phyloP scores from a whole-genome alignment of 1,140 invertebrate species.

The Drosophila navojoa region DNA sequence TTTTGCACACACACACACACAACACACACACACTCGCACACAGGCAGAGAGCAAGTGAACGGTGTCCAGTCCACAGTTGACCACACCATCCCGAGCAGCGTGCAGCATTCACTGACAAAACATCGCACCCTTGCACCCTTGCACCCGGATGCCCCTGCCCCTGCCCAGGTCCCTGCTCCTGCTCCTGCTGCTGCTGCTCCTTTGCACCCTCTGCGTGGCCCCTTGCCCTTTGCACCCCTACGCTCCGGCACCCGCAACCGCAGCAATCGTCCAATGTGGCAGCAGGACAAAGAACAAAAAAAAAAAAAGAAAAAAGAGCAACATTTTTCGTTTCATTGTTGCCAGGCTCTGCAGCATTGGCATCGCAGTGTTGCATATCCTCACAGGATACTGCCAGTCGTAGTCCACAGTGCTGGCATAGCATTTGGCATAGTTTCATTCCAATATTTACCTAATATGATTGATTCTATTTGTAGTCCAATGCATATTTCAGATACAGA shows the following conservation, averaged over 20 bases:
- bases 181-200: background rate
- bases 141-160: background rate
- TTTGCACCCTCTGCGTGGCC: conserved; percentile 4
- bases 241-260: conserved; percentile 32
- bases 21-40: conserved; percentile 2
- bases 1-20: conserved; percentile 57
- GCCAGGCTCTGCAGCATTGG: conserved; percentile 29
- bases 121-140: conserved; percentile 22
- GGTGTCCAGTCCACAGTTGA: conserved; percentile 48
- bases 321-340: conserved; percentile 78
- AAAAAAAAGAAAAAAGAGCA: conserved; percentile 54
- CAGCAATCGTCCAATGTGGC: conserved; percentile 49
- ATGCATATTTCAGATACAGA: no score
- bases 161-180: conserved; percentile 3
- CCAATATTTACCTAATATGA: no score
- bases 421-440: background rate
- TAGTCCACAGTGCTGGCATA: background rate
- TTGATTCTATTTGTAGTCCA: no score
- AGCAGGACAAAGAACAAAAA: conserved; percentile 18
- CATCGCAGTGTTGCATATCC: conserved; percentile 23
- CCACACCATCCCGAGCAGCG: conserved; percentile 48
- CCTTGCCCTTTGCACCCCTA: conserved; percentile 7
- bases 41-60: background rate
- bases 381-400: background rate
- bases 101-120: conserved; percentile 50